A percentile compares a stretch with the other conserved stretches of the same genome.
Conservation (phyloP, 2,888 invertebrate species). For the Acronicta leporina region DNA sequence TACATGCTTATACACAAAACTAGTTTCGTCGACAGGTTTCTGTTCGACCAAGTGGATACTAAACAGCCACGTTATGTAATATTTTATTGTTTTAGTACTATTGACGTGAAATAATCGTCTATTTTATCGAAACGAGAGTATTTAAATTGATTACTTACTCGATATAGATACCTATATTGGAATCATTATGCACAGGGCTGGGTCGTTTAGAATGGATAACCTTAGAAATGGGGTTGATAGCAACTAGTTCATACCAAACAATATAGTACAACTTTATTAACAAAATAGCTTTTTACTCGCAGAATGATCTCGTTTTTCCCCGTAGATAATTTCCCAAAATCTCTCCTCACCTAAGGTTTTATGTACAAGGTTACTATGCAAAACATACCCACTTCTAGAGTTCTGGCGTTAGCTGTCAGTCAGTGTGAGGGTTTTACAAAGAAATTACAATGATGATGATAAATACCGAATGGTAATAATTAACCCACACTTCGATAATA, state of each 20-base stretch:
- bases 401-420: too few relatives aligned
- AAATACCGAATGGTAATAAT: too few relatives aligned
- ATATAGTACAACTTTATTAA: background rate
- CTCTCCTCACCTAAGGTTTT: too few relatives aligned
- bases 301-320: too few relatives aligned
- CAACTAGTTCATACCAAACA: background rate
- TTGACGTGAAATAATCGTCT: conserved; percentile 28
- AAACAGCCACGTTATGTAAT: conserved; percentile 43
- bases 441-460: too few relatives aligned
- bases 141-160: conserved; percentile 15
- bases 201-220: conserved; percentile 2
- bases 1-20: conserved; percentile 56
- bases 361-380: too few relatives aligned
- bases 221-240: background rate
- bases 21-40: conserved; percentile 63
- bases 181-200: conserved; percentile 4
- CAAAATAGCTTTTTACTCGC: background rate
- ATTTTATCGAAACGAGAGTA: conserved; percentile 26
- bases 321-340: too few relatives aligned
- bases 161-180: conserved; percentile 7
- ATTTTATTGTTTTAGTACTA: conserved; percentile 54
- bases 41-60: conserved; percentile 51
- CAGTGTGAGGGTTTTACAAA: too few relatives aligned
- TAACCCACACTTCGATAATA: too few relatives aligned
- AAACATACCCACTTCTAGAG: too few relatives aligned